A percentile compares a stretch with the other conserved stretches of the same genome.
phyloP scores from a whole-genome alignment of 2,888 invertebrate species.

The Blastobasis lacticolella region DNA sequence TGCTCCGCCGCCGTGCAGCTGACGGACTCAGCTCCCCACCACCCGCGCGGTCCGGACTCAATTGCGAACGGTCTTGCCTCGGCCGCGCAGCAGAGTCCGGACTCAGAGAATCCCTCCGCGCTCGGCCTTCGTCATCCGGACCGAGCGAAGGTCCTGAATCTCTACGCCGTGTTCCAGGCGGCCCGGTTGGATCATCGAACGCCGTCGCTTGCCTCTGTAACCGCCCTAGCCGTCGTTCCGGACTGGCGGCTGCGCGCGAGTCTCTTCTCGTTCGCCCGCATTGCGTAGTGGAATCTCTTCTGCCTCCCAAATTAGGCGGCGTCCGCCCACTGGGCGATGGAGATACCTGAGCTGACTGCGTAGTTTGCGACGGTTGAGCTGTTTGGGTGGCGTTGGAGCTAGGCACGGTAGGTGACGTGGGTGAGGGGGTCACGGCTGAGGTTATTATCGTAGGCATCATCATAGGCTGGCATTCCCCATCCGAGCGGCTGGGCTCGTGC shows the following conservation, averaged over 20 bases:
- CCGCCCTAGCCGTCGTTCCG: constrained; percentile 79
- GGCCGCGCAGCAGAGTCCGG: constrained; percentile 89
- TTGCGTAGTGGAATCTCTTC: constrained; percentile 90
- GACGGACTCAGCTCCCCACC: constrained; percentile 87
- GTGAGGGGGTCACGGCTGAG: constrained; percentile 88
- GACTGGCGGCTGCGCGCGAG: constrained; percentile 78
- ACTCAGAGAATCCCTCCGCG: constrained; percentile 89
- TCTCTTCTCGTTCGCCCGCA: constrained; percentile 81
- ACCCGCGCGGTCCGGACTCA: constrained; percentile 87
- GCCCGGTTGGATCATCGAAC: constrained; percentile 88
- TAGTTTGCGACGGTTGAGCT: constrained; percentile 37
- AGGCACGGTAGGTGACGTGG: constrained; percentile 81
- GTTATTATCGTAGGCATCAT: constrained; percentile 86
- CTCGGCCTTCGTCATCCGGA: constrained; percentile 86
- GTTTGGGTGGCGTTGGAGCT: constrained; percentile 34
- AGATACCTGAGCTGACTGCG: constrained; percentile 31
- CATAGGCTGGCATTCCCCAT: constrained; percentile 75
- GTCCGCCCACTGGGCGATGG: constrained; percentile 39
- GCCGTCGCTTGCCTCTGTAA: constrained; percentile 91
- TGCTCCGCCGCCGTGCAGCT: constrained; percentile 78
- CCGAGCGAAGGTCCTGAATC: constrained; percentile 90
- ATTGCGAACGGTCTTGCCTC: constrained; percentile 83
- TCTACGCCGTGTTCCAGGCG: constrained; percentile 79
- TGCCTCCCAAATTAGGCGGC: constrained; percentile 68
- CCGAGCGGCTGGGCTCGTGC: constrained; percentile 71